These are phyloP conservation scores for Asbolus verrucosus DNA, from an alignment of 1,140 invertebrate species.

Conservation along the genomic window DNA sequence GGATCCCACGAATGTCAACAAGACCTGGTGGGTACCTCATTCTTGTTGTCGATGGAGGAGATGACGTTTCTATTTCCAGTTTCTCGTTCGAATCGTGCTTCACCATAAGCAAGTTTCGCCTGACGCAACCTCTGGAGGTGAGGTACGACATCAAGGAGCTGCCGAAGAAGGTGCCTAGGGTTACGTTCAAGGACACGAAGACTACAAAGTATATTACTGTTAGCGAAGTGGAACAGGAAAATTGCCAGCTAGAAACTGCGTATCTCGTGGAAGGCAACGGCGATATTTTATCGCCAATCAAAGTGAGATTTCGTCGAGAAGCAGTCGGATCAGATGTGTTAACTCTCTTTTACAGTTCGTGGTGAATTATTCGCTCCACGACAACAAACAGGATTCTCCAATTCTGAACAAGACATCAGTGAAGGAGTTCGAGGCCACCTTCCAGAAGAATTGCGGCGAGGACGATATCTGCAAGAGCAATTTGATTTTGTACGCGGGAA, in stretches of 20 bases:
- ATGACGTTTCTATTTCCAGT: slow-evolving; percentile 66
- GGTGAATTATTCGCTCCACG: slow-evolving; percentile 84
- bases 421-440: slow-evolving; percentile 84
- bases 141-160: slow-evolving; percentile 55
- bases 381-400: slow-evolving; percentile 81
- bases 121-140: slow-evolving; percentile 41
- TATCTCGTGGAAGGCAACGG: slow-evolving; percentile 87
- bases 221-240: slow-evolving; percentile 17
- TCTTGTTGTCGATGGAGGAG: slow-evolving; percentile 5
- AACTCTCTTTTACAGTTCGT: slow-evolving; percentile 72
- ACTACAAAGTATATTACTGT: slow-evolving; percentile 46
- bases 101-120: slow-evolving; percentile 69
- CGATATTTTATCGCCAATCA: slow-evolving; percentile 87
- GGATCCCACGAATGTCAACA: slow-evolving; percentile 73
- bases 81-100: slow-evolving; percentile 92
- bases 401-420: slow-evolving; percentile 90
- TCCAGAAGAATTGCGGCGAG: slow-evolving; percentile 92
- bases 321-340: neutral
- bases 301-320: slow-evolving; percentile 66
- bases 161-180: slow-evolving; percentile 74
- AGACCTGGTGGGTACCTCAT: slow-evolving; percentile 76
- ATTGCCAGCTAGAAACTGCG: slow-evolving; percentile 79
- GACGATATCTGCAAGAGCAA: slow-evolving; percentile 92
- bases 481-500: slow-evolving; percentile 75
- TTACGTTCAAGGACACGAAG: slow-evolving; percentile 74